Percentiles rank a stretch among this genome's conserved stretches.
phyloP scores from a whole-genome alignment of 2,113 vertebrate genomes.

The Ellobius talpinus region DNA sequence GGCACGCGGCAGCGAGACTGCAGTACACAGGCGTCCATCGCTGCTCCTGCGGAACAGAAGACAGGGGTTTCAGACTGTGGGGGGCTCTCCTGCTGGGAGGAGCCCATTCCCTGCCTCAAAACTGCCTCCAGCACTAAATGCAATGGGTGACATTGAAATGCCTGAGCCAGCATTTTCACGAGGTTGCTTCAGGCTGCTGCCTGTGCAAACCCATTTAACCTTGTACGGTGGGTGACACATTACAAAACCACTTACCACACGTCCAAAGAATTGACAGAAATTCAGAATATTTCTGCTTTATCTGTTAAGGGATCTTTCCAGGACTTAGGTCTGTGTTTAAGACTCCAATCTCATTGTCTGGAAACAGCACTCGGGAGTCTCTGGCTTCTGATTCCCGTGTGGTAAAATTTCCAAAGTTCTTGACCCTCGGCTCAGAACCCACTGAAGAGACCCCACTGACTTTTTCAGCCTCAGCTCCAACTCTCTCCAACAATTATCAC shows the following conservation, averaged over 20 bases:
- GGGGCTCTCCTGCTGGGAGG: background rate
- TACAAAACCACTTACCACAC: conserved; percentile 8
- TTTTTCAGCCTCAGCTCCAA: background rate
- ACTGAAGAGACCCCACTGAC: background rate
- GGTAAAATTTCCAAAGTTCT: background rate
- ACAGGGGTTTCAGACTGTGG: conserved; percentile 14
- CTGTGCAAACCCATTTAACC: conserved; percentile 68
- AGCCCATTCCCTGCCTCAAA: background rate
- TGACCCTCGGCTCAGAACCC: background rate
- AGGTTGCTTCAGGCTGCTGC: background rate
- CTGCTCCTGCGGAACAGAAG: conserved; percentile 65
- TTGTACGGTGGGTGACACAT: conserved; percentile 14
- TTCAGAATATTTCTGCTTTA: conserved; percentile 44
- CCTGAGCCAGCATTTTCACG: conserved; percentile 32
- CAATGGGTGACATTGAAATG: conserved; percentile 4
- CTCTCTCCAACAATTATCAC: background rate
- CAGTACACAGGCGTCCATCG: conserved; percentile 57
- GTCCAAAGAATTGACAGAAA: conserved; percentile 40
- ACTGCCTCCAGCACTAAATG: background rate
- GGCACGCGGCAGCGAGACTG: conserved; percentile 33
- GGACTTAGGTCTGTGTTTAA: background rate
- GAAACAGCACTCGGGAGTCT: background rate
- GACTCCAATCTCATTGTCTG: background rate
- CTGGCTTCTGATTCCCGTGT: background rate
- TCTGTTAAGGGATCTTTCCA: background rate